Percentiles rank a stretch among this genome's conserved stretches.
Evolutionary conservation across 2,113 vertebrate species (phyloP).

Genomic region (Furnarius figulus): DNA sequence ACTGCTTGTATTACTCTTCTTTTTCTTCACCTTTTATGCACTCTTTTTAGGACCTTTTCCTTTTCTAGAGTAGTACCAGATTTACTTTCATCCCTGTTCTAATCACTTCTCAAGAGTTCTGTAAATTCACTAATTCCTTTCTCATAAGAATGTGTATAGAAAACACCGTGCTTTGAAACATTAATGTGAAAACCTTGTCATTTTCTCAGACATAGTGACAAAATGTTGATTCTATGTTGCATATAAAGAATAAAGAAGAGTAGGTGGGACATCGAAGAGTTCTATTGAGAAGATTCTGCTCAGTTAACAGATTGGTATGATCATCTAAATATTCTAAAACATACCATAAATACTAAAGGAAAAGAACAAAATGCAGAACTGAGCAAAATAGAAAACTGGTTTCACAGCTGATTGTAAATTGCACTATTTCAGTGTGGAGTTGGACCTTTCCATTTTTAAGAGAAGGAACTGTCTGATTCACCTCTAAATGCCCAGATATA

Average conservation of each 20-base stretch:
- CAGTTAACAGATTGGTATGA: background rate
- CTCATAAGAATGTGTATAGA: background rate
- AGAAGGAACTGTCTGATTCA: background rate
- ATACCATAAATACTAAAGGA: background rate
- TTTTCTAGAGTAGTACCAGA: background rate
- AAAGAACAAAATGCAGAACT: background rate
- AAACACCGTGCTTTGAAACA: background rate
- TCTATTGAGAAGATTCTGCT: background rate
- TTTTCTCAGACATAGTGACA: background rate
- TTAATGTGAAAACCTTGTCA: background rate
- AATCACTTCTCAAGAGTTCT: background rate
- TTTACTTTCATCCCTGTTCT: background rate
- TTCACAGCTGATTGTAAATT: background rate
- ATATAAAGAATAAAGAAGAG: background rate
- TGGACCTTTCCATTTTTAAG: background rate
- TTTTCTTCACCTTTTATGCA: background rate
- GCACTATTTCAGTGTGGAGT: background rate
- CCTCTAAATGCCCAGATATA: background rate
- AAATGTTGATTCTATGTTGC: background rate
- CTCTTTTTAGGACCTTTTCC: background rate
- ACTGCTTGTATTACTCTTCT: background rate
- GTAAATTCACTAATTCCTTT: background rate
- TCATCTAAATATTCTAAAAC: background rate
- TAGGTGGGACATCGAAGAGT: background rate
- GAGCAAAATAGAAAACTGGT: background rate